Evolutionary conservation across 2,113 vertebrate species (phyloP), one percentile per base, ranked within the genome.

Genomic region (Channa argus): DNA sequence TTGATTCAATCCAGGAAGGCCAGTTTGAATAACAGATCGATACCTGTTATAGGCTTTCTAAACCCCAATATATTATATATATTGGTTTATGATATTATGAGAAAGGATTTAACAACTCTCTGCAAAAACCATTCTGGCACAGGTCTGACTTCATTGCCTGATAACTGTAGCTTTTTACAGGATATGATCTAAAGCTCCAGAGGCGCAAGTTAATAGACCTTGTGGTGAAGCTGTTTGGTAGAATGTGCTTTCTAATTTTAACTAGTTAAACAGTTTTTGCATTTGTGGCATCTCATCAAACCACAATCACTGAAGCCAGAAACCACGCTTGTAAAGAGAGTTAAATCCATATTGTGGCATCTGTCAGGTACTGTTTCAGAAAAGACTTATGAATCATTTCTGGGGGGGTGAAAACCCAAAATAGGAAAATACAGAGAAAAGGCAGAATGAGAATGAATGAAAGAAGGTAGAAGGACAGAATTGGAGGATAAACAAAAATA

Each of bases 401-500:
- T 24, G 24, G 24, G 24, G 24, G 24, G 24, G 24, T 24, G 24
- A 5, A 49, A 71, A 61, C 51, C 60, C 4, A 50, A 66, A 15
- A 69, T 24, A 24, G 24, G 61, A 43, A 24, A 59, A 80, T 12
- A 39, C 15, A 38, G 12, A 49, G 15, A 8, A 51, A 44, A 9
- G 43, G 36, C 5, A 61, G 55, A 15, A 63, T 58, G 50, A 11
- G 59, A 8, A 24, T 44, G 4, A 7, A n/a, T 5, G 38, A 10
- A 41, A 13, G 70, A 11, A 64, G 36, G 67, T 41, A 79, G 49
- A 79, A 24, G 24, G 24, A 24, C 24, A 5, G 39, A 14, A 51
- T 43, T 58, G 5, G 58, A 49, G 62, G 37, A 77, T 24, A 38
- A 60, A 70, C 52, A 77, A 72, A 68, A 84, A 79, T 82, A 79